Evolutionary conservation across 2,797 vertebrate species (phyloP), one percentile per base, ranked within the genome.

Genomic region (Bovichtus variegatus): DNA sequence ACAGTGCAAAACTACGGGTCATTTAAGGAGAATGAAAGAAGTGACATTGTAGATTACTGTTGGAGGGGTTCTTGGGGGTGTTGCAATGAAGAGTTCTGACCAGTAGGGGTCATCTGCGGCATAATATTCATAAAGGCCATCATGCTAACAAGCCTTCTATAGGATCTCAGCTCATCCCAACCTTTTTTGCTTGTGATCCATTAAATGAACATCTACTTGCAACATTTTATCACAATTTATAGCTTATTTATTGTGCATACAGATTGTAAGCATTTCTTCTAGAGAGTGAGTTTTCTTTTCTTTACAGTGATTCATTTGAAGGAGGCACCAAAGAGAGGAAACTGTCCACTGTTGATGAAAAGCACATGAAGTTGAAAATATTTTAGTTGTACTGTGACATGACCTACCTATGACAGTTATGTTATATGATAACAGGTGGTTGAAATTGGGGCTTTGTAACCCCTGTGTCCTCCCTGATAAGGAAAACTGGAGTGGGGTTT

Each of bases 21-120:
- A 81, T 71, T 61, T 76, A 15, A 85, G 74, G 78, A 74, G 72
- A 85, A 50, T 60, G 55, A 65, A 71, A 70, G 50, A 74, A 49
- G 53, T 25, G 21, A 51, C 19, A 47, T 27, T 51, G 16, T 27
- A 63, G 18, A 70, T 72, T 3, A 44, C 23, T 55, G 16, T 31
- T 49, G 34, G 29, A 54, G n/a, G 3, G n/a, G 40, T 4, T 36
- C 34, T 9, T 9, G 10, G 31, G 4, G 23, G 41, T n/a, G 50
- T 9, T 89, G 90, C 83, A 82, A 63, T 80, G 29, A 23, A 29
- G 21, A 25, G 7, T 31, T 79, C 1, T 80, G 70, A 76, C 84
- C 92, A 91, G 78, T 69, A 92, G 92, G 70, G 83, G 86, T 83
- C 92, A 83, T 82, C 78, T 89, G 61, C 78, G 74, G 21, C 36